These are phyloP conservation scores for Sinonovacula constricta DNA, from an alignment of 1,140 invertebrate genomes.

Conservation along the genomic window DNA sequence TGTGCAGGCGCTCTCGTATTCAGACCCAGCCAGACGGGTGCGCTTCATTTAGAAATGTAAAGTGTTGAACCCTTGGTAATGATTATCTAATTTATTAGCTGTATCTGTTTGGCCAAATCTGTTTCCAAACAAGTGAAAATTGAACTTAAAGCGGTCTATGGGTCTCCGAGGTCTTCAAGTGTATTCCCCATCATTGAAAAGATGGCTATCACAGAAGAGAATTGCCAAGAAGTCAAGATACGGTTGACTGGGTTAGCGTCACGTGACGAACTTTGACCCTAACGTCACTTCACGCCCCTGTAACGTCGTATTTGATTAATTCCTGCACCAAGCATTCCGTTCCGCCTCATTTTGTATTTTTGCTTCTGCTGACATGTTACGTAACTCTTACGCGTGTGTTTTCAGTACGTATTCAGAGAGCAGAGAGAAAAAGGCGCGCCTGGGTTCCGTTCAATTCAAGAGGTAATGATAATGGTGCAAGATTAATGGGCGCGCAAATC, in stretches of 20 bases:
- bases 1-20: too few relatives aligned
- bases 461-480: too few relatives aligned
- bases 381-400: conserved; percentile 5
- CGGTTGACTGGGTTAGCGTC: conserved; percentile 11
- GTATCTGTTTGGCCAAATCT: neutral
- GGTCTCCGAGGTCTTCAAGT: too few relatives aligned
- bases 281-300: conserved; percentile 24
- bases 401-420: too few relatives aligned
- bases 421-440: too few relatives aligned
- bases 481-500: too few relatives aligned
- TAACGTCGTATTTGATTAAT: conserved; percentile 36
- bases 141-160: neutral
- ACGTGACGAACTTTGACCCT: conserved; percentile 18
- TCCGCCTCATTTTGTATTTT: conserved; percentile 35
- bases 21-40: neutral
- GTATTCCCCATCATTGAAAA: too few relatives aligned
- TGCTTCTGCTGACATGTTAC: conserved; percentile 46
- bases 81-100: neutral
- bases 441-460: too few relatives aligned
- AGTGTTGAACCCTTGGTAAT: neutral
- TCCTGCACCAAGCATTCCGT: conserved; percentile 45
- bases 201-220: too few relatives aligned
- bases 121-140: neutral
- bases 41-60: neutral
- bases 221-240: conserved; percentile 15